Percentiles rank a stretch among this genome's conserved stretches.
Conservation (phyloP, 2,797 vertebrate genomes). For the Brachyrhaphis roseni region DNA sequence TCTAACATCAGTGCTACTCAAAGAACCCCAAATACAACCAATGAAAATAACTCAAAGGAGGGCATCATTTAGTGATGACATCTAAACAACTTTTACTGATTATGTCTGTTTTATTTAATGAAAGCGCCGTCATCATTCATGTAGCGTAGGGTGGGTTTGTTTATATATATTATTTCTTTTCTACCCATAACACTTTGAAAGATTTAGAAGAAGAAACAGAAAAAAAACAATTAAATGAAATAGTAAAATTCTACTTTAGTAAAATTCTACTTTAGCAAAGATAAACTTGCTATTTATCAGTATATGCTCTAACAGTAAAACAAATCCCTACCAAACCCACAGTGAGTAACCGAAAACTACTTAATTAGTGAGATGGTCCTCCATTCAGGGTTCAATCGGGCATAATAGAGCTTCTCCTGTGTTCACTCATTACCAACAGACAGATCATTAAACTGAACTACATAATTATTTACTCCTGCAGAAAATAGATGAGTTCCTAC, state of each 20-base stretch:
- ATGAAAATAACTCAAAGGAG: background rate
- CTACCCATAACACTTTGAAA: background rate
- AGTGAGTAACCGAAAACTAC: background rate
- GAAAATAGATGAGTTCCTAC: conserved; percentile 19
- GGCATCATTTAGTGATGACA: background rate
- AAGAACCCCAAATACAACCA: background rate
- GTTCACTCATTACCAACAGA: conserved; percentile 17
- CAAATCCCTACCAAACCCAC: background rate
- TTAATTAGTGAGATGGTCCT: conserved; percentile 22
- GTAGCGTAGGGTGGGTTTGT: background rate
- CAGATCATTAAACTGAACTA: conserved; percentile 57
- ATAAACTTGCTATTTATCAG: background rate
- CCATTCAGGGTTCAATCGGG: conserved; percentile 47
- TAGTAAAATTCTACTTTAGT: conserved; percentile 7
- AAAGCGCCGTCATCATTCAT: background rate
- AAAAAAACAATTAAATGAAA: background rate
- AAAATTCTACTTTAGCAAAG: conserved; percentile 13
- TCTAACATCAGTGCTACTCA: background rate
- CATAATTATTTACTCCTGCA: conserved; percentile 3
- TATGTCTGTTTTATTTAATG: background rate
- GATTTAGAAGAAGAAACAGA: background rate
- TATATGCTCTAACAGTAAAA: background rate
- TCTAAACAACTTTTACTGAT: background rate
- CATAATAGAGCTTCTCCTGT: conserved; percentile 26
- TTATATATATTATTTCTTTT: background rate